These are phyloP conservation scores for Hucho hucho DNA, from an alignment of 2,113 vertebrate species.

Conservation along the genomic window DNA sequence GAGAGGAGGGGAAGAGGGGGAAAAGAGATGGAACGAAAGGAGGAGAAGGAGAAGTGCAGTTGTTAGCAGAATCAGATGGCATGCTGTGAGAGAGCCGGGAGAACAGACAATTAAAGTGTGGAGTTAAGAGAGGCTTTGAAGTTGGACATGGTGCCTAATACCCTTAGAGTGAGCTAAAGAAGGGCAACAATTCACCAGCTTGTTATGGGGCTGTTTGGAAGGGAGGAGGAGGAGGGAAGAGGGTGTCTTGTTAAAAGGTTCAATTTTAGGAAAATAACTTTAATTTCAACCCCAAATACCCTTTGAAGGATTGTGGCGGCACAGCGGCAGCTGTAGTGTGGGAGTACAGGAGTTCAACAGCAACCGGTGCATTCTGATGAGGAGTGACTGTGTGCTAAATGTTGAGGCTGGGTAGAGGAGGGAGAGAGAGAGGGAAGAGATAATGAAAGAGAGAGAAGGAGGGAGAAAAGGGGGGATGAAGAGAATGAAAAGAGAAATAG, in stretches of 20 bases:
- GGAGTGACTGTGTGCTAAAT: background rate
- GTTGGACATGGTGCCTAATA: conserved; percentile 73
- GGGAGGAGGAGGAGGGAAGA: background rate
- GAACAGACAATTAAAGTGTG: conserved; percentile 81
- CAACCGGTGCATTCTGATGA: conserved; percentile 54
- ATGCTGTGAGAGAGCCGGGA: conserved; percentile 65
- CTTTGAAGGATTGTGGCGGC: conserved; percentile 54
- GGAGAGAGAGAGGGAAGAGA: conserved; percentile 33
- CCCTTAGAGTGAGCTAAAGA: conserved; percentile 58
- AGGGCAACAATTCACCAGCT: conserved; percentile 66
- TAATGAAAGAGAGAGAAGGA: conserved; percentile 40
- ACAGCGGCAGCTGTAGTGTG: conserved; percentile 38
- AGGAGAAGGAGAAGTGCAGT: conserved; percentile 58
- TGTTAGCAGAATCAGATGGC: conserved; percentile 79
- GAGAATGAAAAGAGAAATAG: conserved; percentile 32
- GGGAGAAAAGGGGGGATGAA: conserved; percentile 41
- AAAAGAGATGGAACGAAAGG: conserved; percentile 55
- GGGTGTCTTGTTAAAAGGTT: conserved; percentile 61
- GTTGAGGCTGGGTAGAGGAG: background rate
- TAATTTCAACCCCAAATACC: conserved; percentile 63
- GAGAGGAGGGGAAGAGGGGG: conserved; percentile 22
- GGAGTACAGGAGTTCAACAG: conserved; percentile 16
- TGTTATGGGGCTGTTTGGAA: conserved; percentile 67
- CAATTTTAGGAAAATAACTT: conserved; percentile 70
- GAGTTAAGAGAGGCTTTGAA: conserved; percentile 84